These are phyloP conservation scores for Ethmia dodecea DNA, from an alignment of 2,888 invertebrate species.

Conservation along the genomic window DNA sequence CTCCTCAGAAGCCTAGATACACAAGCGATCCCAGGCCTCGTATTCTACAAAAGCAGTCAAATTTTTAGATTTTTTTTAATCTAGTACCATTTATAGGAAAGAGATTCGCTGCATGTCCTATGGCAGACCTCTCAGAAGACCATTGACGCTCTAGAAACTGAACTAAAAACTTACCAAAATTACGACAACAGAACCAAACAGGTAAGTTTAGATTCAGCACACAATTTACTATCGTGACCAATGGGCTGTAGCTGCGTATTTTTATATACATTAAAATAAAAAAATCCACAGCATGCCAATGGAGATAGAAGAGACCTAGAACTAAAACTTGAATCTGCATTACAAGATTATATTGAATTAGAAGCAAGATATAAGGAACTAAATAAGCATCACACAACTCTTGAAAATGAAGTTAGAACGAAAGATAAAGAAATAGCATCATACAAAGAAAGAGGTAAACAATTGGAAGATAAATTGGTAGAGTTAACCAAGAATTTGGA, in stretches of 20 bases:
- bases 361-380: slow-evolving; percentile 57
- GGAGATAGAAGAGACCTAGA: slow-evolving; percentile 75
- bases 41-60: too few relatives aligned
- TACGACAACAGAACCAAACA: slow-evolving; percentile 45
- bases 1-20: too few relatives aligned
- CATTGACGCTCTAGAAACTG: slow-evolving; percentile 81
- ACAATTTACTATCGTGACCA: too few relatives aligned
- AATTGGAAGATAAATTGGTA: slow-evolving; percentile 38
- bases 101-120: slow-evolving; percentile 79
- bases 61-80: too few relatives aligned
- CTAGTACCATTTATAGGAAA: slow-evolving; percentile 72
- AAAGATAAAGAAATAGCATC: slow-evolving; percentile 64
- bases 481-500: slow-evolving; percentile 40
- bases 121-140: slow-evolving; percentile 83
- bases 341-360: slow-evolving; percentile 71
- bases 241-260: neutral
- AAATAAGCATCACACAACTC: slow-evolving; percentile 27
- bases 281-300: slow-evolving; percentile 44
- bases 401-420: slow-evolving; percentile 44
- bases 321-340: slow-evolving; percentile 68
- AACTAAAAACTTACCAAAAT: slow-evolving; percentile 76
- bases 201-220: slow-evolving; percentile 37
- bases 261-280: neutral
- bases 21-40: too few relatives aligned
- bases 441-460: slow-evolving; percentile 56